A percentile compares a stretch with the other conserved stretches of the same genome.
phyloP scores from a whole-genome alignment of 2,113 vertebrate genomes.

The Erpornis zantholeuca region DNA sequence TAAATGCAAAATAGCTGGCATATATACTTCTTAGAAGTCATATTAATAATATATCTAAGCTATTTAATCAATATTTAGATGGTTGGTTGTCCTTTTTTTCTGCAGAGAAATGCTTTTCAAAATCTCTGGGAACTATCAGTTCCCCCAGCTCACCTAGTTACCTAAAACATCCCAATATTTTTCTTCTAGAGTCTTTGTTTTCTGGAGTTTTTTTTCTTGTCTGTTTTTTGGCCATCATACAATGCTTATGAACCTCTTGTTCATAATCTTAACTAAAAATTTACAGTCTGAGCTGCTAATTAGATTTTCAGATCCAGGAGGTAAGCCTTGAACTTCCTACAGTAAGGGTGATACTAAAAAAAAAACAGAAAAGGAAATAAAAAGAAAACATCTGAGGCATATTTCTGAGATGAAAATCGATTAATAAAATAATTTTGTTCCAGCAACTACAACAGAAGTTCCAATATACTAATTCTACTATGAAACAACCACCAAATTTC shows the following conservation, averaged over 20 bases:
- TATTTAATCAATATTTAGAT: neutral
- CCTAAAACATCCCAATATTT: neutral
- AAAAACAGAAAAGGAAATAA: neutral
- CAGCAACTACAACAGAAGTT: neutral
- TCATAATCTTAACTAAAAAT: neutral
- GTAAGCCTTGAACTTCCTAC: neutral
- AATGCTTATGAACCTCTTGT: neutral
- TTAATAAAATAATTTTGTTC: neutral
- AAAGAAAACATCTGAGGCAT: neutral
- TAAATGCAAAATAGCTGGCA: neutral
- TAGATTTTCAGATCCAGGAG: neutral
- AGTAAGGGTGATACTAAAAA: neutral
- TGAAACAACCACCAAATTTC: neutral
- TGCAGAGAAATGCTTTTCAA: neutral
- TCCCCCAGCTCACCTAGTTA: neutral
- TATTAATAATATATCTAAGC: neutral
- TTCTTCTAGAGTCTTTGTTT: neutral
- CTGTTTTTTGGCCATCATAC: neutral
- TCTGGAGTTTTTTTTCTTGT: neutral
- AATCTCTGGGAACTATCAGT: neutral
- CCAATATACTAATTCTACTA: neutral
- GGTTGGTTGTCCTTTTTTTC: neutral
- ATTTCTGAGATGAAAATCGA: neutral
- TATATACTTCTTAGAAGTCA: neutral
- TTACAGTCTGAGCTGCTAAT: neutral